Evolutionary conservation across 2,113 vertebrate species (phyloP), one percentile per base, ranked within the genome.

Genomic region (Calyptomena viridis): DNA sequence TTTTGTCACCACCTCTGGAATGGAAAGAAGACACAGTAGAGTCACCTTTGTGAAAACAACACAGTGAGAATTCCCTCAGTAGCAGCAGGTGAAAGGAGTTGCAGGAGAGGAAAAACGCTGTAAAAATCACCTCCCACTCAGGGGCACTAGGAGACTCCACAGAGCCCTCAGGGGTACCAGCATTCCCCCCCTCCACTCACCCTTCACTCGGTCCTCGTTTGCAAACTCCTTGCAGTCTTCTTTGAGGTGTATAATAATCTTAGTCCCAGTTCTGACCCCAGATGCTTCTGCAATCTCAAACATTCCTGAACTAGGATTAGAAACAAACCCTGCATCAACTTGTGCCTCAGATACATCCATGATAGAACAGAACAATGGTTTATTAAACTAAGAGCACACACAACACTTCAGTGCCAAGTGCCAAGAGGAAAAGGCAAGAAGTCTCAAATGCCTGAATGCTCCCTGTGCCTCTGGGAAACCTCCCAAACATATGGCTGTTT

Each of bases 161-260:
- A 15, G 31, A 60, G 37, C 39, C 53, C 55, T 13, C 11, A n/a
- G 20, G 56, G 63, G 14, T 10, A 23, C 39, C 59, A 49, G 71
- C 52, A 56, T 12, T 40, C 22, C 47, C 40, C 55, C 63, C 27
- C 59, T 53, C 59, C 6, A 23, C 98, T 97, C 55, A 99, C 99
- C 99, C 98, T 98, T 99, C 18, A 99, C 99, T 74, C 98, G 93
- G 92, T 99, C 98, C 95, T 99, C 99, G 6, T 91, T 96, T 79
- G 99, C 98, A 72, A 99, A 99, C 95, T 99, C 99, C 71, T 97
- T 99, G 97, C 99, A 99, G 71, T 99, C 99, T 1, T 99, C 97
- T 94, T 99, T 99, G 68, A 99, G 98, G 75, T 99, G 98, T 59
- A 99, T 95, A 89, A 99, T 98, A 24, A 99, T 99, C 97, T 99